Percentiles rank a stretch among this genome's conserved stretches.
Conservation (phyloP, 1,140 invertebrate genomes). For the Tribolium madens region DNA sequence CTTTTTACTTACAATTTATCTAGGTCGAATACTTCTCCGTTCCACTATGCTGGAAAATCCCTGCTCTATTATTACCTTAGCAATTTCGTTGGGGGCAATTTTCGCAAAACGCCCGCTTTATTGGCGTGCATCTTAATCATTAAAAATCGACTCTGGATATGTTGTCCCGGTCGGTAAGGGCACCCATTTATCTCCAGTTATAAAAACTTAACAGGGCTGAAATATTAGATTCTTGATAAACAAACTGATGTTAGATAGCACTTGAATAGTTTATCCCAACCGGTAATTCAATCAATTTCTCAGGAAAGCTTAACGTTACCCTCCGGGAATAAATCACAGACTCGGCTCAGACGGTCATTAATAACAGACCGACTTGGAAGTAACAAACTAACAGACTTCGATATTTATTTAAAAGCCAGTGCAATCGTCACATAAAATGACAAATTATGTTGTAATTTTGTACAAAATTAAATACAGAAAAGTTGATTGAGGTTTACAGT, state of each 20-base stretch:
- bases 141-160: background rate
- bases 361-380: slow-evolving; percentile 31
- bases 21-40: slow-evolving; percentile 16
- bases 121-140: background rate
- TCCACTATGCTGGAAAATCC: slow-evolving; percentile 14
- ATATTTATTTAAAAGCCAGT: slow-evolving; percentile 3
- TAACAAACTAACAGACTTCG: slow-evolving; percentile 26
- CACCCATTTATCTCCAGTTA: too few relatives aligned
- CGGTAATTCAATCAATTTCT: slow-evolving; percentile 39
- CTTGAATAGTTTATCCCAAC: slow-evolving; percentile 37
- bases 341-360: slow-evolving; percentile 35
- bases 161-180: too few relatives aligned
- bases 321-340: slow-evolving; percentile 30
- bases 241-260: slow-evolving; percentile 8
- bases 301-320: slow-evolving; percentile 36
- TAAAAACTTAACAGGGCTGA: slow-evolving; percentile 10
- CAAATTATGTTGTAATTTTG: background rate
- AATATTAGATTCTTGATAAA: slow-evolving; percentile 19
- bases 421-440: slow-evolving; percentile 6
- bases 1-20: slow-evolving; percentile 37
- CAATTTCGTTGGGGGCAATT: background rate
- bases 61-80: slow-evolving; percentile 15
- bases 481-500: background rate
- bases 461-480: too few relatives aligned
- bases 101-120: background rate